phyloP scores from a whole-genome alignment of 2,888 invertebrate species.

The Palloptera scutellata region DNA sequence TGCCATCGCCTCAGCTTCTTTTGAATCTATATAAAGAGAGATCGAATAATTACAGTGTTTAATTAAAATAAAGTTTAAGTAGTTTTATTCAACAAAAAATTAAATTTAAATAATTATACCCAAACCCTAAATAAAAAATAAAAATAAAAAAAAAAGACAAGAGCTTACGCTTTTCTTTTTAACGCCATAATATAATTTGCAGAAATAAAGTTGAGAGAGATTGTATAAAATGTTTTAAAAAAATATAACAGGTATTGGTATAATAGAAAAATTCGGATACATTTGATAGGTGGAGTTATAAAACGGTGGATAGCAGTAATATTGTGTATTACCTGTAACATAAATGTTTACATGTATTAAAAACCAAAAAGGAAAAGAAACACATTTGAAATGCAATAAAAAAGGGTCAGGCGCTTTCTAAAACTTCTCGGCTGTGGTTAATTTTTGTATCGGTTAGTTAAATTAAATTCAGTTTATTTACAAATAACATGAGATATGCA shows the following conservation, averaged over 20 bases:
- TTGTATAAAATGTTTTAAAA: slow-evolving; percentile 34
- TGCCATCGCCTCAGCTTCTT: slow-evolving; percentile 89
- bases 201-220: slow-evolving; percentile 11
- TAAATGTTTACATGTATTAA: no score
- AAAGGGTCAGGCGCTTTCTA: background rate
- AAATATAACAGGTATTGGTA: slow-evolving; percentile 53
- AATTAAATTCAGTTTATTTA: background rate
- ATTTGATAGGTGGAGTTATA: slow-evolving; percentile 42
- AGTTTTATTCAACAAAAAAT: background rate
- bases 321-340: slow-evolving; percentile 53
- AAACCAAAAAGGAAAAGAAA: slow-evolving; percentile 11
- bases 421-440: slow-evolving; percentile 25
- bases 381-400: background rate
- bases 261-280: slow-evolving; percentile 46
- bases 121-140: slow-evolving; percentile 1
- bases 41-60: background rate
- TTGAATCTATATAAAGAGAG: slow-evolving; percentile 74
- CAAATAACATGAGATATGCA: background rate
- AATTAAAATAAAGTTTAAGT: background rate
- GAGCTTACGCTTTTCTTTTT: background rate
- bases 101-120: slow-evolving; percentile 12
- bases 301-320: slow-evolving; percentile 49
- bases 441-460: background rate
- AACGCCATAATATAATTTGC: slow-evolving; percentile 7
- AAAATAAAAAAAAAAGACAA: slow-evolving; percentile 11